These are phyloP conservation scores for Octodonta nipae DNA, from an alignment of 2,888 invertebrate species.

Conservation along the genomic window DNA sequence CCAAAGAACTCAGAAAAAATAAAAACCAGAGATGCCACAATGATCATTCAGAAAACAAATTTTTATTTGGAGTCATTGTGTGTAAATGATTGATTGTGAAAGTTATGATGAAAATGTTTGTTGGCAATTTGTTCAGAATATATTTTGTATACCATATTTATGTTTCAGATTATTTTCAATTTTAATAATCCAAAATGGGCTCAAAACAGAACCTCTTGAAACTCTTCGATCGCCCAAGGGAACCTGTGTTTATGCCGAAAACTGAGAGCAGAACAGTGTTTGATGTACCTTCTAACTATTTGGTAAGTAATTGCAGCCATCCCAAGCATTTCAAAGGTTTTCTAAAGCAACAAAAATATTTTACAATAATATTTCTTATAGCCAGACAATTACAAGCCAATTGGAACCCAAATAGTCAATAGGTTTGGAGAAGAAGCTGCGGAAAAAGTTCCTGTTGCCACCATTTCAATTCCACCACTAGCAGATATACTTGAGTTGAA, in stretches of 20 bases:
- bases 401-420: conserved; percentile 43
- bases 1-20: too few relatives aligned
- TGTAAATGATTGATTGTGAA: too few relatives aligned
- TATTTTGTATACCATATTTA: too few relatives aligned
- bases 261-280: conserved; percentile 50
- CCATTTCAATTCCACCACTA: conserved; percentile 44
- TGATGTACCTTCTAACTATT: conserved; percentile 38
- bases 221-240: conserved; percentile 62
- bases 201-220: conserved; percentile 44
- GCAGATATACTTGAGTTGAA: conserved; percentile 43
- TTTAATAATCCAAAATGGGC: too few relatives aligned
- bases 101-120: too few relatives aligned
- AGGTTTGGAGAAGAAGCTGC: conserved; percentile 45
- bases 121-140: too few relatives aligned
- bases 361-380: conserved; percentile 22
- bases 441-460: conserved; percentile 42
- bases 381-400: conserved; percentile 43
- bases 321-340: too few relatives aligned
- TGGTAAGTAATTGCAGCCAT: conserved; percentile 3
- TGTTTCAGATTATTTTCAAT: too few relatives aligned
- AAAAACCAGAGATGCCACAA: too few relatives aligned
- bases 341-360: too few relatives aligned
- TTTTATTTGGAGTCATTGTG: too few relatives aligned
- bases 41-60: too few relatives aligned
- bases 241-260: conserved; percentile 66